Percentiles rank a stretch among this genome's conserved stretches.
These are phyloP conservation scores for Lacanobia oleracea DNA, from an alignment of 2,888 invertebrate genomes.

Conservation along the genomic window DNA sequence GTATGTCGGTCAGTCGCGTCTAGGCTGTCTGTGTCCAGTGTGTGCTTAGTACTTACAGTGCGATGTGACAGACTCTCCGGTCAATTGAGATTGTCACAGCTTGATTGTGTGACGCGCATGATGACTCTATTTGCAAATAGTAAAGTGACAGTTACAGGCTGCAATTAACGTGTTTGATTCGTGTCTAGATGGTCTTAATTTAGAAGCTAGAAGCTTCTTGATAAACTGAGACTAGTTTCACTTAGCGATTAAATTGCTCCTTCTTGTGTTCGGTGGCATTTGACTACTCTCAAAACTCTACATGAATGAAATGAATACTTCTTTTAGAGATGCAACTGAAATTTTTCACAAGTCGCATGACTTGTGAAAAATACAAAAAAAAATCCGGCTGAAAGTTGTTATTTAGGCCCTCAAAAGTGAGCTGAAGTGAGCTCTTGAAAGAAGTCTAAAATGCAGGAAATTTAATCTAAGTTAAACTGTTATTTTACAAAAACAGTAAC, in stretches of 20 bases:
- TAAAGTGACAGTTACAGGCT: conserved; percentile 21
- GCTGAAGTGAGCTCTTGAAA: not conserved
- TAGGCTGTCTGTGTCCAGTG: conserved; percentile 24
- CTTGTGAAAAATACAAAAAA: too few relatives aligned
- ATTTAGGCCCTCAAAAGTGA: not conserved
- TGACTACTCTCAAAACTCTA: too few relatives aligned
- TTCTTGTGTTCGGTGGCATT: not conserved
- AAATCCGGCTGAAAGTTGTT: too few relatives aligned
- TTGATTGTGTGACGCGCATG: conserved; percentile 31
- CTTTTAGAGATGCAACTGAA: too few relatives aligned
- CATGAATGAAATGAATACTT: too few relatives aligned
- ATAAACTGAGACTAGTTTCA: not conserved
- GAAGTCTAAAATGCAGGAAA: not conserved
- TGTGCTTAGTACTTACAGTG: not conserved
- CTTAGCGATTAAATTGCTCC: not conserved
- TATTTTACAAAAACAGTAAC: not conserved
- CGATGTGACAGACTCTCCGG: conserved; percentile 22
- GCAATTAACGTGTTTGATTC: conserved; percentile 14
- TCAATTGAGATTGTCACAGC: conserved; percentile 47
- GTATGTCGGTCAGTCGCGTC: conserved; percentile 36
- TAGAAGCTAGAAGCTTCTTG: not conserved
- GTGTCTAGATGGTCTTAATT: conserved; percentile 3
- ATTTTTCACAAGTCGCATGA: too few relatives aligned
- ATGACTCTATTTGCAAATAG: conserved; percentile 15
- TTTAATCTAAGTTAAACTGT: not conserved